phyloP scores from a whole-genome alignment of 1,140 invertebrate species.

The Trichonephila clavipes region DNA sequence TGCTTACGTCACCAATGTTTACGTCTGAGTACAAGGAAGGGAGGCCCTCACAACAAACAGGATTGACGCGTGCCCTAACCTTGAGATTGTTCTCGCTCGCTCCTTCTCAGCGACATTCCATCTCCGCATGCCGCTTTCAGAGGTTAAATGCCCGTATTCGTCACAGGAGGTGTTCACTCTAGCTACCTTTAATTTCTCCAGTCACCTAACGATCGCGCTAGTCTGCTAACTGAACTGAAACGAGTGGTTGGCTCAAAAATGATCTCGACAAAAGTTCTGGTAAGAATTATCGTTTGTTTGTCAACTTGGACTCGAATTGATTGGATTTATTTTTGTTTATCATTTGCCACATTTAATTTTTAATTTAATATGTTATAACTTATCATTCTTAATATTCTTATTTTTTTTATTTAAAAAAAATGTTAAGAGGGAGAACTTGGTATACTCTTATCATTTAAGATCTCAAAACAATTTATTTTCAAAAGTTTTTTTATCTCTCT shows the following conservation, averaged over 20 bases:
- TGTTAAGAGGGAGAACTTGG: too few relatives aligned
- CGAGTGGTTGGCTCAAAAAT: not conserved
- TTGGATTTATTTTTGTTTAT: not conserved
- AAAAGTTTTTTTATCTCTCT: too few relatives aligned
- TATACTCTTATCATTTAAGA: too few relatives aligned
- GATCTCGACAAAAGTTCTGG: not conserved
- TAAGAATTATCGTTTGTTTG: not conserved
- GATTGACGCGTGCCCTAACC: constrained; percentile 9
- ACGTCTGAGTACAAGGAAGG: not conserved
- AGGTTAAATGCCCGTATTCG: constrained; percentile 9
- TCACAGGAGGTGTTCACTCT: not conserved
- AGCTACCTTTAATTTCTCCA: not conserved
- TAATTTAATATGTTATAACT: too few relatives aligned
- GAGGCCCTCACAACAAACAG: not conserved
- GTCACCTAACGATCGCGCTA: not conserved
- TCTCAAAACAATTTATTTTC: too few relatives aligned
- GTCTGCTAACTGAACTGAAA: not conserved
- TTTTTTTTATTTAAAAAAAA: too few relatives aligned
- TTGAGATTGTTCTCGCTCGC: not conserved
- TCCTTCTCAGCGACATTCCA: not conserved
- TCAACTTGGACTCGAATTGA: not conserved
- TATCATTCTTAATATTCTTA: too few relatives aligned
- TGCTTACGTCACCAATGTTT: not conserved
- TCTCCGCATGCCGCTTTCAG: not conserved
- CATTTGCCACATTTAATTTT: too few relatives aligned